phyloP scores from a whole-genome alignment of 2,888 invertebrate species.

The Chironomus tentans region DNA sequence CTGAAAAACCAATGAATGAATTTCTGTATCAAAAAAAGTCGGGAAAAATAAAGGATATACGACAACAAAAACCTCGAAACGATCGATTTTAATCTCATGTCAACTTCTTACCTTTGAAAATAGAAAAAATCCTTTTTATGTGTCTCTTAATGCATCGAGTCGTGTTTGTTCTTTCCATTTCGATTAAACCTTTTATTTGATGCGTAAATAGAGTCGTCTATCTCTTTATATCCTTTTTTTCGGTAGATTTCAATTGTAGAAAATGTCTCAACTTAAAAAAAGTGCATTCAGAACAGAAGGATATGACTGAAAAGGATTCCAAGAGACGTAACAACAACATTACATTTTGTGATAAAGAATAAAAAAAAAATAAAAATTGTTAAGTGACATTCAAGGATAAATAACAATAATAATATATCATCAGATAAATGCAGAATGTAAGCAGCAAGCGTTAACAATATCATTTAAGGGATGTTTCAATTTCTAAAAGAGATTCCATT shows the following conservation, averaged over 20 bases:
- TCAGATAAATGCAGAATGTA: constrained; percentile 5
- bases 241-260: too few species aligned
- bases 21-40: too few species aligned
- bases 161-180: not conserved
- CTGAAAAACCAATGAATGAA: too few species aligned
- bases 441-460: not conserved
- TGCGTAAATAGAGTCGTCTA: not conserved
- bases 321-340: not conserved
- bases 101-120: not conserved
- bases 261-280: too few species aligned
- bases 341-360: too few species aligned
- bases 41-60: not conserved
- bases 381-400: too few species aligned
- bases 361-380: too few species aligned
- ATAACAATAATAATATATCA: not conserved
- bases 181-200: not conserved
- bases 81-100: not conserved
- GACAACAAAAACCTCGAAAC: not conserved
- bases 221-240: too few species aligned
- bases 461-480: constrained; percentile 3
- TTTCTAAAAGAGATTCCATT: not conserved
- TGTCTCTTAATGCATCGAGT: not conserved
- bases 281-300: too few species aligned
- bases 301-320: not conserved
- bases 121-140: not conserved